Conservation (phyloP, 2,888 invertebrate species). For the Volucella zonaria region DNA sequence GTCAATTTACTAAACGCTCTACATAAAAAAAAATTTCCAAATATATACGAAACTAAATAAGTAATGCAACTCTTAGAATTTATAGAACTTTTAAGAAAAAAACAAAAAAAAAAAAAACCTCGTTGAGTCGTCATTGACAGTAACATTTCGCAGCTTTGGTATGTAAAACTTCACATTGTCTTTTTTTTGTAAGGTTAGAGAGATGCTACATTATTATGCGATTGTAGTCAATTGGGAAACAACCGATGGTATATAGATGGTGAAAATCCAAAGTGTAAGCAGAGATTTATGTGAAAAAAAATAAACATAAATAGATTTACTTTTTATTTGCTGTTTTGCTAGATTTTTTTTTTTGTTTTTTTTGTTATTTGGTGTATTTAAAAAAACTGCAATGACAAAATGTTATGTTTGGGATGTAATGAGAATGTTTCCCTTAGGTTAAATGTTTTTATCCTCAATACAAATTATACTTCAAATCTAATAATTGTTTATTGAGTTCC, state of each 20-base stretch:
- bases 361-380: background rate
- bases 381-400: background rate
- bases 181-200: conserved; percentile 76
- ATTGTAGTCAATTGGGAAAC: conserved; percentile 10
- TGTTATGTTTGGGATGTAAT: too few relatives aligned
- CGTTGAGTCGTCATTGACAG: conserved; percentile 76
- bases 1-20: conserved; percentile 18
- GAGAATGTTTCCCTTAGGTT: too few relatives aligned
- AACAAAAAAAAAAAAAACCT: conserved; percentile 78
- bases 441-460: too few relatives aligned
- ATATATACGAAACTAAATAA: conserved; percentile 31
- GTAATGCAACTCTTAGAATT: conserved; percentile 33
- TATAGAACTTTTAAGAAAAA: conserved; percentile 19
- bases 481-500: too few relatives aligned
- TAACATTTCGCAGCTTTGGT: conserved; percentile 78
- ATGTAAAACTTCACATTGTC: conserved; percentile 80
- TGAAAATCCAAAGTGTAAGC: conserved; percentile 63
- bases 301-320: conserved; percentile 34
- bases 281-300: conserved; percentile 59
- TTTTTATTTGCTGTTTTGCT: conserved; percentile 9
- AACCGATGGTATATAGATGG: conserved; percentile 31
- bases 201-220: conserved; percentile 12
- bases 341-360: conserved; percentile 13
- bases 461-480: too few relatives aligned
- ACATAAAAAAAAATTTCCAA: conserved; percentile 29